These are phyloP conservation scores for Lithobates pipiens DNA, from an alignment of 2,797 vertebrate species.

Conservation along the genomic window DNA sequence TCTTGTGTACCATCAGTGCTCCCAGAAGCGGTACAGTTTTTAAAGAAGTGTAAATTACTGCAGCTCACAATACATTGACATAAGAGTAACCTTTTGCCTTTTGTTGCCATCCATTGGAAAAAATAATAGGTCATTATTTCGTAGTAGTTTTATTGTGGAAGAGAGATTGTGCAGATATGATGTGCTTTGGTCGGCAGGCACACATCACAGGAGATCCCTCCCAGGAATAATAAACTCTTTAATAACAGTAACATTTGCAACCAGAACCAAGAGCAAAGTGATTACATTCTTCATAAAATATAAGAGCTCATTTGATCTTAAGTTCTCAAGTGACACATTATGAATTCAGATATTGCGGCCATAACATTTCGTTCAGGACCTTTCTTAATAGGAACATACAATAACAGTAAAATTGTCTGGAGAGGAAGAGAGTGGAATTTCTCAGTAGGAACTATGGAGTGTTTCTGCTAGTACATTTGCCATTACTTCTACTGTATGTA, in stretches of 20 bases:
- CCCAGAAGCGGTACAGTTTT: no score
- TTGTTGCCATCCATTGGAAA: not conserved
- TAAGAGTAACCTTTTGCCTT: not conserved
- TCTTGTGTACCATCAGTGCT: no score
- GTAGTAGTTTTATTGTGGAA: conserved; percentile 51
- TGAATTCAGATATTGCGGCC: conserved; percentile 77
- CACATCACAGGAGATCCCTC: conserved; percentile 69
- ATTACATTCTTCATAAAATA: conserved; percentile 82
- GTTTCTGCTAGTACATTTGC: not conserved
- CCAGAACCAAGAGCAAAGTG: conserved; percentile 78
- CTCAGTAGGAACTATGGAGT: conserved; percentile 42
- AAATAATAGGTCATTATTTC: conserved; percentile 16
- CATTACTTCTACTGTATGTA: not conserved
- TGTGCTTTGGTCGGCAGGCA: conserved; percentile 67
- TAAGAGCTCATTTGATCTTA: conserved; percentile 81
- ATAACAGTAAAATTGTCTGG: conserved; percentile 69
- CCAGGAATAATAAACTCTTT: conserved; percentile 77
- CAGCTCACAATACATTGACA: conserved; percentile 11
- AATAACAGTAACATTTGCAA: conserved; percentile 76
- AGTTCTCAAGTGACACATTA: conserved; percentile 75
- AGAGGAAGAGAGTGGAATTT: conserved; percentile 67
- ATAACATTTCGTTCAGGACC: conserved; percentile 67
- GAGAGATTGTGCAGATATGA: conserved; percentile 59
- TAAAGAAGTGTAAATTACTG: not conserved
- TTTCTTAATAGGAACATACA: conserved; percentile 72